A percentile compares a stretch with the other conserved stretches of the same genome.
phyloP scores from a whole-genome alignment of 2,888 invertebrate genomes.

The Anorthoa munda region DNA sequence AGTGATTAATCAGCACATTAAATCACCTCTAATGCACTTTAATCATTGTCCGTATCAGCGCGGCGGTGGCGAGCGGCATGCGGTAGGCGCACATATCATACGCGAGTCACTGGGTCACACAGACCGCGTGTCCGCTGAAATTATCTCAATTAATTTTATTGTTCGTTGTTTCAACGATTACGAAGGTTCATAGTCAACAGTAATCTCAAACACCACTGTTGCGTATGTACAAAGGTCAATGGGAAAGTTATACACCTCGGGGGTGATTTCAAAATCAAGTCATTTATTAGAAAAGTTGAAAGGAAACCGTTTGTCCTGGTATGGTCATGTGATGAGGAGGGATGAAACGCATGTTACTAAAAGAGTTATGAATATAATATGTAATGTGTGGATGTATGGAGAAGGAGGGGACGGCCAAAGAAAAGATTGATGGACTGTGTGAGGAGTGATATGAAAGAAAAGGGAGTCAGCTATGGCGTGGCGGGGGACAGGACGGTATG shows the following conservation, averaged over 20 bases:
- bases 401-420: no score
- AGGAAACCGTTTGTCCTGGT: no score
- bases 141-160: constrained; percentile 54
- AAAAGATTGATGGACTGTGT: no score
- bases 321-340: no score
- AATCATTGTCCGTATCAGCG: constrained; percentile 41
- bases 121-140: constrained; percentile 57
- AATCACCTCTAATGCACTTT: constrained; percentile 49
- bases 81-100: constrained; percentile 60
- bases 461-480: no score
- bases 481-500: no score
- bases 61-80: constrained; percentile 23
- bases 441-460: no score
- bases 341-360: no score
- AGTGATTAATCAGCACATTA: constrained; percentile 28
- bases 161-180: constrained; percentile 26
- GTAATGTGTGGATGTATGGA: no score
- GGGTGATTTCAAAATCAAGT: no score
- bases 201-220: constrained; percentile 17
- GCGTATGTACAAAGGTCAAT: constrained; percentile 8
- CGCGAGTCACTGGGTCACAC: constrained; percentile 73
- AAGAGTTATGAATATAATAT: no score
- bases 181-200: constrained; percentile 16
- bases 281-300: no score
- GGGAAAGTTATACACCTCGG: constrained; percentile 6